phyloP scores from a whole-genome alignment of 2,888 invertebrate species.

The Cremastinae sp. region DNA sequence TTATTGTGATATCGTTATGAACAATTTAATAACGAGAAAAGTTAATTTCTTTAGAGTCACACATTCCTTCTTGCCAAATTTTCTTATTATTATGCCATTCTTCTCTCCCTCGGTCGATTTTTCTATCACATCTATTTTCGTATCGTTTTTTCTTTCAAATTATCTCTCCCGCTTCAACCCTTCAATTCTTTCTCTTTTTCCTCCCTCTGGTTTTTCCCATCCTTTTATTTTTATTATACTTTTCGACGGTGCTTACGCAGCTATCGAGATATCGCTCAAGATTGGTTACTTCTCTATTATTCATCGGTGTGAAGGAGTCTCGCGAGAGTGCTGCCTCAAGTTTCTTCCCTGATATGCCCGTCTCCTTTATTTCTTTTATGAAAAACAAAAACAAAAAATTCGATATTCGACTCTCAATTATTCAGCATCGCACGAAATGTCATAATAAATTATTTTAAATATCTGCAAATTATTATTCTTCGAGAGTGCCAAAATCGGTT shows the following conservation, averaged over 20 bases:
- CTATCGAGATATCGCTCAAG: constrained; percentile 51
- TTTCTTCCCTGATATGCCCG: constrained; percentile 26
- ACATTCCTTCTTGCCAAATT: no score
- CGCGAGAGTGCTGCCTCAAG: constrained; percentile 1
- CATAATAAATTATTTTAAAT: no score
- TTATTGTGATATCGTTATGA: no score
- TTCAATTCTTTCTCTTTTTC: not conserved
- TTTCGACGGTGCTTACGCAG: constrained; percentile 20
- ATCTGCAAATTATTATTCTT: no score
- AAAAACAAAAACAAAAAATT: not conserved
- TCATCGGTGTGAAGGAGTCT: constrained; percentile 35
- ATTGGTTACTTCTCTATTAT: constrained; percentile 56
- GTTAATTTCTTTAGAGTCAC: no score
- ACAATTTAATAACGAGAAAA: no score
- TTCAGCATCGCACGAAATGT: not conserved
- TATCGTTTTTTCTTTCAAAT: constrained; percentile 29
- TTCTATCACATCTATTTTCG: constrained; percentile 14
- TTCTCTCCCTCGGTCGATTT: constrained; percentile 32
- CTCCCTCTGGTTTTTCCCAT: not conserved
- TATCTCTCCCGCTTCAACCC: not conserved
- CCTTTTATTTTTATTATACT: not conserved
- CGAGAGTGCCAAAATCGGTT: no score
- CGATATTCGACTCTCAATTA: no score
- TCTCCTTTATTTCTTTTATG: constrained; percentile 3
- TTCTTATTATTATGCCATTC: not conserved